Base-by-base conservation (phyloP, 53 echinoderm and acorn worm genomes). In the Paelopatides confundens region DNA sequence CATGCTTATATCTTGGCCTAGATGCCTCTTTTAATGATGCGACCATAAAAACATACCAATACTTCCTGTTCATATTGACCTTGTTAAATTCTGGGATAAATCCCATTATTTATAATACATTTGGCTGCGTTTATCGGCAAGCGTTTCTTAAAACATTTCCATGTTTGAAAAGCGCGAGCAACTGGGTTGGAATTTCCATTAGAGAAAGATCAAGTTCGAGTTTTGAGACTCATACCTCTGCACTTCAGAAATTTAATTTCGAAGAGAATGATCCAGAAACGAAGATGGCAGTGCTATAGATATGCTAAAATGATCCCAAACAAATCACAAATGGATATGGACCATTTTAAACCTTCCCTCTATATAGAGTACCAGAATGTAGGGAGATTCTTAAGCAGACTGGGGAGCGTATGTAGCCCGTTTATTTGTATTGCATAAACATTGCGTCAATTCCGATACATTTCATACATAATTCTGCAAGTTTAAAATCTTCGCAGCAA, bases 211-310 rank as follows among this genome's bases (percentile, higher is more conserved):
- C 67, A 30, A 66, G 67, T 30, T 29, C 67, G 6, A 66, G 67
- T 30, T 66, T 66, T 17, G 67, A 66, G 67, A 66, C 67, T 66
- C 67, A 66, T 8, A 30, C 29, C 29, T 66, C 67, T 66, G 18
- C 67, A 27, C 67, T 66, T 9, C 67, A 66, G 67, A 66, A 17
- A 31, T 66, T 66, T 31, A 66, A 66, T n/a, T n/a, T n/a, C n/a
- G n/a, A n/a, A n/a, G n/a, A n/a, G n/a, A n/a, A n/a, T n/a, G n/a
- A n/a, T n/a, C n/a, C n/a, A n/a, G n/a, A n/a, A n/a, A n/a, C n/a
- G n/a, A n/a, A n/a, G n/a, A n/a, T n/a, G n/a, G n/a, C n/a, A n/a
- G n/a, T n/a, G n/a, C n/a, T n/a, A n/a, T n/a, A n/a, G n/a, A n/a
- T n/a, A n/a, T n/a, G n/a, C n/a, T n/a, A n/a, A n/a, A n/a, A n/a